phyloP scores from a whole-genome alignment of 1,140 invertebrate genomes.

The Aphidius ervi region DNA sequence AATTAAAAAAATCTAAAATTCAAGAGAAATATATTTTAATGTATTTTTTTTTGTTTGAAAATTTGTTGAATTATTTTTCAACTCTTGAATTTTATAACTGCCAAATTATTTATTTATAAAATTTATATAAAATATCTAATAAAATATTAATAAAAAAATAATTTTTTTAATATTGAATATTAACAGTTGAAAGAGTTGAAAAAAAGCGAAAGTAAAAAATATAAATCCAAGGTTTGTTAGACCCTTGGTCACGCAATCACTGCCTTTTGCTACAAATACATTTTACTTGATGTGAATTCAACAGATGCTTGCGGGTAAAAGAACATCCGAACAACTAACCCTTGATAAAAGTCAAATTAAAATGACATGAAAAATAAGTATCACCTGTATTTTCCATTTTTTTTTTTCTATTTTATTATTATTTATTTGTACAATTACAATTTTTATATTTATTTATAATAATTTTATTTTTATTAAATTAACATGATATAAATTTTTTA shows the following conservation, averaged over 20 bases:
- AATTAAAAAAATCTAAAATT: no score
- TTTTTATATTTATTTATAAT: conserved; percentile 5
- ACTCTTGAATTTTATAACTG: no score
- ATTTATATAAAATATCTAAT: no score
- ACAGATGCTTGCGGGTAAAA: conserved; percentile 20
- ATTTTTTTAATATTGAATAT: not conserved
- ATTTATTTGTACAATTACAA: not conserved
- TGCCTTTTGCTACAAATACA: conserved; percentile 26
- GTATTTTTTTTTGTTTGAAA: no score
- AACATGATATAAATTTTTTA: not conserved
- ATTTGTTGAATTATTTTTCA: no score
- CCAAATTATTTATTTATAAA: no score
- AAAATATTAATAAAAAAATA: not conserved
- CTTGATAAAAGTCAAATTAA: conserved; percentile 5
- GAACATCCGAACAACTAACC: not conserved
- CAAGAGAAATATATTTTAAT: no score
- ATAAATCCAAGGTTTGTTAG: conserved; percentile 22
- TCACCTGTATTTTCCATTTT: not conserved
- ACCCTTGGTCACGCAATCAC: conserved; percentile 48
- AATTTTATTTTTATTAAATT: conserved; percentile 3
- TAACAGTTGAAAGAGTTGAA: not conserved
- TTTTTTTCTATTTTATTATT: no score
- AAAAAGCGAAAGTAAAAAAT: conserved; percentile 1
- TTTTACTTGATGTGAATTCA: no score
- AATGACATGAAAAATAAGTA: conserved; percentile 1